These are phyloP conservation scores for Eurystomus gularis DNA, from an alignment of 2,113 vertebrate species.

Conservation along the genomic window DNA sequence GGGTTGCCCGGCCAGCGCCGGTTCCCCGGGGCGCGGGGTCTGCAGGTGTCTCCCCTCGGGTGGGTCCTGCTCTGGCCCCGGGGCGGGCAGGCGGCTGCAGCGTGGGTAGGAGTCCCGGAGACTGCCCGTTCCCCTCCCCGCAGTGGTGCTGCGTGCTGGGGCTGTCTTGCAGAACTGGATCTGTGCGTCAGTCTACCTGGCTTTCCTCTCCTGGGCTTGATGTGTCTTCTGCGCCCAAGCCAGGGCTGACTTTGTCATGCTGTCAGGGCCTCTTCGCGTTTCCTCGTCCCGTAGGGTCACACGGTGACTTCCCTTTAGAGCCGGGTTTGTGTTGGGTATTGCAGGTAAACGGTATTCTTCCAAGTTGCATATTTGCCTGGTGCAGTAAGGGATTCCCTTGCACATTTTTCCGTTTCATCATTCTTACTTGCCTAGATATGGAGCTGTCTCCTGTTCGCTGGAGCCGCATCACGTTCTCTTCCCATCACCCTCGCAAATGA, in stretches of 20 bases:
- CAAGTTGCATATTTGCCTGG: background rate
- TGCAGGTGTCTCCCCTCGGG: background rate
- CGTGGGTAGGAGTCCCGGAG: background rate
- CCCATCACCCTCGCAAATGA: background rate
- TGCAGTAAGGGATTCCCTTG: background rate
- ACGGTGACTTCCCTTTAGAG: background rate
- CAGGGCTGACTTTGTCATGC: background rate
- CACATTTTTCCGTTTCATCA: background rate
- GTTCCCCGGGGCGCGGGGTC: background rate
- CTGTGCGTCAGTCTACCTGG: background rate
- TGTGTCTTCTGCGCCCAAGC: background rate
- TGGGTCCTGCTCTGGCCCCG: background rate
- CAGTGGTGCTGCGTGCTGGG: fast-evolving
- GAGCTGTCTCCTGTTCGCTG: background rate
- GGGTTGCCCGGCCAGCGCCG: fast-evolving
- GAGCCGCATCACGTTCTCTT: fast-evolving
- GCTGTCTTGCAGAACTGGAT: background rate
- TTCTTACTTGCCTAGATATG: background rate
- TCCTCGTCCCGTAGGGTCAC: background rate
- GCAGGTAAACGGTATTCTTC: background rate
- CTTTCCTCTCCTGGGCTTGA: background rate
- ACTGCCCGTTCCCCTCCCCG: background rate
- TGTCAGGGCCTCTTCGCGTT: background rate
- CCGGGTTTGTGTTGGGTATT: background rate
- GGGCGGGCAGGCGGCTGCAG: too few species aligned